Evolutionary conservation across 2,797 vertebrate species (phyloP).

Genomic region (Microctenopoma steveboyesi): DNA sequence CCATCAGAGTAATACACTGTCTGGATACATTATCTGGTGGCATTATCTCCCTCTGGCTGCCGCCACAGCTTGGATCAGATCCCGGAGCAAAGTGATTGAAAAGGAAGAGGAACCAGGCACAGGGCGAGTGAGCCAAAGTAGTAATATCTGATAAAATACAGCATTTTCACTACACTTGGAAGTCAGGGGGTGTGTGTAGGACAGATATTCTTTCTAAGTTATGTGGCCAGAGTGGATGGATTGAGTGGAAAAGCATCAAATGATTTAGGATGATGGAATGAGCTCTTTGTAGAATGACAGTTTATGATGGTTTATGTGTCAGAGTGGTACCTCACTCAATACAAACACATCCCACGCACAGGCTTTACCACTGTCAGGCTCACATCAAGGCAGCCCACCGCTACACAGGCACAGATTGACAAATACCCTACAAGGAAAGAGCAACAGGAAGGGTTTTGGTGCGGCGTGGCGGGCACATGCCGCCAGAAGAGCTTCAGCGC

Average conservation of each 20-base stretch:
- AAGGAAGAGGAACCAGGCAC: slow-evolving; percentile 50
- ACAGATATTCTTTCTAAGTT: slow-evolving; percentile 35
- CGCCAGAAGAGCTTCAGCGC: no score
- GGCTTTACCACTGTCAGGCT: slow-evolving; percentile 24
- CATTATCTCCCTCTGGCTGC: slow-evolving; percentile 65
- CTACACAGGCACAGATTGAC: slow-evolving; percentile 10
- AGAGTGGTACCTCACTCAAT: slow-evolving; percentile 8
- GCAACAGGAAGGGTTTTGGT: no score
- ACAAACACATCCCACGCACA: slow-evolving; percentile 27
- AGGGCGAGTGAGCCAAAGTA: slow-evolving; percentile 11
- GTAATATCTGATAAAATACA: slow-evolving; percentile 61
- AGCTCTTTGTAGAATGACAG: slow-evolving; percentile 42
- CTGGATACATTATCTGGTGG: slow-evolving; percentile 71
- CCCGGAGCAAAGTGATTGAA: slow-evolving; percentile 75
- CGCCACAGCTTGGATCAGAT: slow-evolving; percentile 58
- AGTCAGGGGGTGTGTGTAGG: slow-evolving; percentile 23
- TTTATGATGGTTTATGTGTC: slow-evolving; percentile 37
- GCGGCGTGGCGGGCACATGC: no score
- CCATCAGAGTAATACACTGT: slow-evolving; percentile 71
- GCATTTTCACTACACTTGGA: slow-evolving; percentile 28
- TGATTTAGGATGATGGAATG: slow-evolving; percentile 54
- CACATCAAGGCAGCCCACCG: slow-evolving; percentile 18
- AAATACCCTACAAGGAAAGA: slow-evolving; percentile 7
- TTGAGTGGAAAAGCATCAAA: slow-evolving; percentile 38
- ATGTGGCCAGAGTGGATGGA: slow-evolving; percentile 24